Evolutionary conservation across 2,797 vertebrate genomes (phyloP), one percentile per base, ranked within the genome.

Genomic region (Phrynocephalus forsythii): DNA sequence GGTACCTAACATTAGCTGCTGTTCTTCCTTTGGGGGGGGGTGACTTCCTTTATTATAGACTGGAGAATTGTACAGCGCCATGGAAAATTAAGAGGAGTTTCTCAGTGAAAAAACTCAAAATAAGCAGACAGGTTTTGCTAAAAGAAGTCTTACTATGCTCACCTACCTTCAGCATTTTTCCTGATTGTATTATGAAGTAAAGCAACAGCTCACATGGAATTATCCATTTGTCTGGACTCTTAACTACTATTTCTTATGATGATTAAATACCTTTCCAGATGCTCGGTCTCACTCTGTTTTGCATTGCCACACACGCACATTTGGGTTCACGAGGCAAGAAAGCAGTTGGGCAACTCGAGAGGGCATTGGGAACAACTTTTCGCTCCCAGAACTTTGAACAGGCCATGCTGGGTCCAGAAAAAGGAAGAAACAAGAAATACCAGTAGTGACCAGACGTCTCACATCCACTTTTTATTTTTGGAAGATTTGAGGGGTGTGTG

Each of bases 1-100:
- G 98, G 99, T 99, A 93, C 82, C 50, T 16, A 30, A 56, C 0
- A 44, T 83, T 87, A 81, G 77, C 18, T 83, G 38, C 2, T 67
- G 6, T 6, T 38, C 78, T 92, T 75, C 9, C 71, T 72, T 20
- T 56, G 7, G 52, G 33, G 52, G 33, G 56, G 48, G 24, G 33
- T 4, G 48, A 26, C 3, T n/a, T 33, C 30, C 28, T 13, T 18
- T 30, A 78, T 20, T 78, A 3, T 28, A 11, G 63, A 50, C 13
- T 78, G 26, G 38, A 44, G 15, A n/a, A 18, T n/a, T 3, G 18
- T 76, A 11, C 1, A 33, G 28, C 73, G 33, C 56, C 48, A 5
- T 44, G 38, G 38, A 44, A 44, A 44, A 44, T 44, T 44, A 44
- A 44, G 38, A 44, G 30, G 33, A 48, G 3, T 69, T 79, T 73